Evolutionary conservation across 2,888 invertebrate genomes (phyloP).

Genomic region (Empis livida): DNA sequence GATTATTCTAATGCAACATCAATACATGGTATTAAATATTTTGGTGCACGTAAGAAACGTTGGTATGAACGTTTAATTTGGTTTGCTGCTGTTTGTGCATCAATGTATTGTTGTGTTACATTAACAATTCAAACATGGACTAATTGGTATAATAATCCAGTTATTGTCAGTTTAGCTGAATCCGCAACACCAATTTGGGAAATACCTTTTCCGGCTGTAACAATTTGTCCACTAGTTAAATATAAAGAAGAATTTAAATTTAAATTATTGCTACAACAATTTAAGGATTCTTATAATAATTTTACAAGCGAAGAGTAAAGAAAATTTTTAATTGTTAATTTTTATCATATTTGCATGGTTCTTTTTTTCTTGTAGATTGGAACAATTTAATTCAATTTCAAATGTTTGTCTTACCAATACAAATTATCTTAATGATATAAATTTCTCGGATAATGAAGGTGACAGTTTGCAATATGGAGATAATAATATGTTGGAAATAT

Average conservation of each 20-base stretch:
- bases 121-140: conserved; percentile 44
- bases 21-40: conserved; percentile 42
- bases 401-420: not conserved
- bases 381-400: not conserved
- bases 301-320: not conserved
- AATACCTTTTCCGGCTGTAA: conserved; percentile 46
- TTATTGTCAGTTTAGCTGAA: conserved; percentile 54
- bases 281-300: no score
- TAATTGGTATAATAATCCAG: conserved; percentile 50
- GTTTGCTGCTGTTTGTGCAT: conserved; percentile 41
- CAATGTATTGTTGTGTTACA: conserved; percentile 40
- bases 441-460: not conserved
- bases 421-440: not conserved
- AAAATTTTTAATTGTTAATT: not conserved
- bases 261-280: no score
- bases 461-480: not conserved
- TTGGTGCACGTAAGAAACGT: conserved; percentile 32
- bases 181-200: conserved; percentile 40
- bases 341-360: no score
- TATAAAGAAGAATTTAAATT: conserved; percentile 25
- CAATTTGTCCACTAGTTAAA: conserved; percentile 49
- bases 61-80: conserved; percentile 28
- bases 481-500: not conserved
- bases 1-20: conserved; percentile 15
- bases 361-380: no score